These are phyloP conservation scores for Halcyon chelicuti DNA, from an alignment of 2,797 vertebrate species.

Conservation along the genomic window DNA sequence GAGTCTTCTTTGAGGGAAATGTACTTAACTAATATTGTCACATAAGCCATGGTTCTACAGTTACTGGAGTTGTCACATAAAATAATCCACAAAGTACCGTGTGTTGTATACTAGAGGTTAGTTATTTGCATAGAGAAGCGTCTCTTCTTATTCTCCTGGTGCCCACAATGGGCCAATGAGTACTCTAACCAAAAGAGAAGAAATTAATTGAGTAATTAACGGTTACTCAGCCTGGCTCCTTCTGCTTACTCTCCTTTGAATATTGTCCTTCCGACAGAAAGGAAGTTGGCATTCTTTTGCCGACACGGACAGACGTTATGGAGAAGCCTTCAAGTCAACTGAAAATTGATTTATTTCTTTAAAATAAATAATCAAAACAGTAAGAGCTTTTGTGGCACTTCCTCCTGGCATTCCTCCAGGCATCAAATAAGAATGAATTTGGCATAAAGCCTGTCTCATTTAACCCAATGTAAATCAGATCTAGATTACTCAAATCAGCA, in stretches of 20 bases:
- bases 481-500: background rate
- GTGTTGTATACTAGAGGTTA: background rate
- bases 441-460: background rate
- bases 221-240: background rate
- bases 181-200: background rate
- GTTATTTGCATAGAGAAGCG: background rate
- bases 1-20: background rate
- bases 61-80: background rate
- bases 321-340: background rate
- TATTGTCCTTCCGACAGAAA: background rate
- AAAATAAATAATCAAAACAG: background rate
- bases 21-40: background rate
- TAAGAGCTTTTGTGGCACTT: background rate
- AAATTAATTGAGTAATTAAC: background rate
- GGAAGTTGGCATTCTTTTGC: background rate
- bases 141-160: background rate
- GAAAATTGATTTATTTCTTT: background rate
- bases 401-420: background rate
- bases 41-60: background rate
- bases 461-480: background rate
- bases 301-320: background rate
- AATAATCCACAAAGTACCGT: background rate
- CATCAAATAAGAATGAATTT: background rate
- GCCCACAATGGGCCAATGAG: background rate
- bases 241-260: background rate